Evolutionary conservation across 2,113 vertebrate genomes (phyloP), one percentile per base, ranked within the genome.

Genomic region (Meriones unguiculatus): DNA sequence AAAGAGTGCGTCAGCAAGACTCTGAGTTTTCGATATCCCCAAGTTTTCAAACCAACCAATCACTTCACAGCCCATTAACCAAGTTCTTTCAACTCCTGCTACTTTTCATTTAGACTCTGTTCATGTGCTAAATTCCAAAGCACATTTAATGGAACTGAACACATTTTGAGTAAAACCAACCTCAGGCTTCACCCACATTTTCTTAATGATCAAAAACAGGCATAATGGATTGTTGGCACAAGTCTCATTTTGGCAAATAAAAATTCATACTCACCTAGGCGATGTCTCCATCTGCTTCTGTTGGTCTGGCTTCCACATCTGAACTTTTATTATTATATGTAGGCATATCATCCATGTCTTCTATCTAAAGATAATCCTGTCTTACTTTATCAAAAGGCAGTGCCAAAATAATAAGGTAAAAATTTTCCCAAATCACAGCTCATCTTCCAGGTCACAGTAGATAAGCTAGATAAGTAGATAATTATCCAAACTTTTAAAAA

Each of bases 371-470:
- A 91, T 87, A 70, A 69, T 65, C 3, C n/a, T 73, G 95, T 67
- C 89, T 97, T 94, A 96, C 93, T 97, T 92, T 96, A 98, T 95
- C 94, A 95, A 98, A 96, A 75, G 67, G 96, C 35, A 82, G 32
- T 93, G 95, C 76, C 97, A 96, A 94, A 97, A 87, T 65, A 72
- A 54, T 50, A 12, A 97, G 97, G 90, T 80, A 64, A 93, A 32
- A 82, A 76, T 30, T 87, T 93, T 62, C 30, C 85, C 32, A 65
- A 88, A 65, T 84, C 77, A 97, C 41, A 95, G 35, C 0, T 52
- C 64, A 73, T 86, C 5, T 92, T 95, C 73, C 87, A 91, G 65
- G 84, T 38, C 75, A 50, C 52, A 89, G 11, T 62, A 93, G 69
- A 89, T 32, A 28, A 89, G 4, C 30, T 41, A 41, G 17, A 1